Base-by-base conservation (phyloP, 2,888 invertebrate genomes). In the Globia sparganii region DNA sequence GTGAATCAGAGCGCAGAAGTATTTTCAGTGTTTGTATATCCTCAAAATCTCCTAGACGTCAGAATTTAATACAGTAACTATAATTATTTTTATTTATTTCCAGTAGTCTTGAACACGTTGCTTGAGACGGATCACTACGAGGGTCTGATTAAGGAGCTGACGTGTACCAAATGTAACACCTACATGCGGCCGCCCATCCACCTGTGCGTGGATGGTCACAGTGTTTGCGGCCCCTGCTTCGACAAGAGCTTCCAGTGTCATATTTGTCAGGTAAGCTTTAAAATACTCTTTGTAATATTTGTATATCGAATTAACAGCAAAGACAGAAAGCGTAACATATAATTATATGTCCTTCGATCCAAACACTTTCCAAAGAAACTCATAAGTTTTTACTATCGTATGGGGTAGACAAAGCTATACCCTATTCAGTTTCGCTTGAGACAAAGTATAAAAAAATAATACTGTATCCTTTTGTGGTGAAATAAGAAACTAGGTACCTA, bases 101-200 rank as follows among this genome's bases (percentile, higher is more conserved):
- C 94, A 96, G 96, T 95, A 88, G 94, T 95, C 34, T 89, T 96
- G 70, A 96, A 93, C 84, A 94, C 95, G 56, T 90, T 97, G 59
- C 91, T 97, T 74, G 95, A 96, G 86, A 95, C 97, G 80, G 96
- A 97, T 66, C 97, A 97, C 91, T 97, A 97, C 90, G 94, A 92
- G 87, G 94, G 96, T 78, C 90, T 97, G 72, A 96, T 96, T 83
- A 95, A 95, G 86, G 97, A 97, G 56, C 87, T 97, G 83, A 96
- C 97, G 69, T 97, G 97, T 85, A 94, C 94, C 53, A 95, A 95
- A 90, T 97, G 97, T 90, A 93, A 89, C 81, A 94, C 93, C 64
- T 97, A 97, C 84, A 96, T 97, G 96, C 94, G 94, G 78, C 96
- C 97, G 0, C 97, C 97, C 11, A 96, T 97, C 77, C 94, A 94